A percentile compares a stretch with the other conserved stretches of the same genome.
Evolutionary conservation across 2,888 invertebrate genomes (phyloP).

Genomic region (Caenorhabditis wallacei): DNA sequence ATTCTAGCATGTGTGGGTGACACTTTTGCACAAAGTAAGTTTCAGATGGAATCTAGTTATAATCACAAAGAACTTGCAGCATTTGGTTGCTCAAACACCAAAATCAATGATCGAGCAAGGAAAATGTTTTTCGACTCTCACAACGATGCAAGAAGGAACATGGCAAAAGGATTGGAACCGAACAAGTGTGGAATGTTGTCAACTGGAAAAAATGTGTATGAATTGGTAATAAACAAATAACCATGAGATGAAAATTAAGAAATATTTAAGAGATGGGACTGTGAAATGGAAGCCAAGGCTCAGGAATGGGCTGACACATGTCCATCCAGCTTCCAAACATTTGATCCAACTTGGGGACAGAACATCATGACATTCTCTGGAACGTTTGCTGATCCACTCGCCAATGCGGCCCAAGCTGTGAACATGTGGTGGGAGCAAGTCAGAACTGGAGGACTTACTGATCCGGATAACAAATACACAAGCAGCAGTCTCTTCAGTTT

Average conservation of each 20-base stretch:
- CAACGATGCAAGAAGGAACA: slow-evolving; percentile 55
- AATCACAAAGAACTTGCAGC: slow-evolving; percentile 29
- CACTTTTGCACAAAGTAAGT: slow-evolving; percentile 47
- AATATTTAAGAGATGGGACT: slow-evolving; percentile 63
- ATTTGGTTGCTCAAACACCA: slow-evolving; percentile 61
- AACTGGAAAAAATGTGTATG: slow-evolving; percentile 63
- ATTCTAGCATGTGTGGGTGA: slow-evolving; percentile 31
- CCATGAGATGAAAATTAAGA: slow-evolving; percentile 19
- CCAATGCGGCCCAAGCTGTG: slow-evolving; percentile 33
- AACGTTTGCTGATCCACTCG: slow-evolving; percentile 27
- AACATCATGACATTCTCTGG: slow-evolving; percentile 39
- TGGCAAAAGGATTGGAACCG: slow-evolving; percentile 62
- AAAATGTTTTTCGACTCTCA: slow-evolving; percentile 55
- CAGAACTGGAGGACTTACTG: slow-evolving; percentile 43
- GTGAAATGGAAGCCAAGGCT: slow-evolving; percentile 57
- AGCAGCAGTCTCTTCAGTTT: slow-evolving; percentile 15
- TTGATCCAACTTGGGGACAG: slow-evolving; percentile 57
- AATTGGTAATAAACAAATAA: slow-evolving; percentile 40
- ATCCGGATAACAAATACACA: slow-evolving; percentile 57
- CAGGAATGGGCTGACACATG: slow-evolving; percentile 47
- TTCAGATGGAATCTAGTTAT: background rate
- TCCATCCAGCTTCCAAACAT: slow-evolving; percentile 47
- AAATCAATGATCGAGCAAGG: slow-evolving; percentile 52
- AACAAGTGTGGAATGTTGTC: slow-evolving; percentile 61
- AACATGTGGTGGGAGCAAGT: slow-evolving; percentile 50